Conservation (phyloP, 2,888 invertebrate genomes). For the Epinotia brunnichana region DNA sequence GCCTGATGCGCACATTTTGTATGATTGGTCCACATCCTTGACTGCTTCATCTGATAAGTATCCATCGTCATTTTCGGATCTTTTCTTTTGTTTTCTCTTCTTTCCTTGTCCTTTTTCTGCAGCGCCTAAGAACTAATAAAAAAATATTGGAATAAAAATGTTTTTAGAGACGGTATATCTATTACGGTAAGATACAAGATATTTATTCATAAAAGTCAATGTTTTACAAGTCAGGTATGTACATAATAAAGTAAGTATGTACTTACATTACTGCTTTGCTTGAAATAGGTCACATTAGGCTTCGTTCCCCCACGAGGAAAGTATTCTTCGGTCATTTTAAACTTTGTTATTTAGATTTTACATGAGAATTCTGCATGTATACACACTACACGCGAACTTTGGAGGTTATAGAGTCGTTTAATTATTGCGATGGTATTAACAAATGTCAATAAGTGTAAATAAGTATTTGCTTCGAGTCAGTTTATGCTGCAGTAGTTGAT, state of each 20-base stretch:
- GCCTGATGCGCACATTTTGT: constrained; percentile 68
- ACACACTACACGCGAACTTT: constrained; percentile 53
- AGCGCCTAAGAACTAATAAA: constrained; percentile 69
- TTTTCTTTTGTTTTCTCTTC: constrained; percentile 69
- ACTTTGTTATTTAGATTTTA: constrained; percentile 50
- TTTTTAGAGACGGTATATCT: background rate
- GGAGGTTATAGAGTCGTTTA: constrained; percentile 58
- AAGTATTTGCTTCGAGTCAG: background rate
- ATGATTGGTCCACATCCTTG: constrained; percentile 64
- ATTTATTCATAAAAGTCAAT: no score
- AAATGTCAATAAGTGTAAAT: constrained; percentile 22
- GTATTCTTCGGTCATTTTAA: constrained; percentile 79
- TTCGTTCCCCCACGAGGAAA: constrained; percentile 84
- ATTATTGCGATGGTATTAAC: constrained; percentile 36
- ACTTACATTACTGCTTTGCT: constrained; percentile 75
- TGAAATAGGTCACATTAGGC: constrained; percentile 72
- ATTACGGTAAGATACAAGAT: no score
- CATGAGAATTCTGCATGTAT: constrained; percentile 27
- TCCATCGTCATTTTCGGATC: constrained; percentile 72
- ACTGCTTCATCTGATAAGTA: constrained; percentile 73
- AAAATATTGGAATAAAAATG: background rate
- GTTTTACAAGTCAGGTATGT: no score
- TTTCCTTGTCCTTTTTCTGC: constrained; percentile 73
- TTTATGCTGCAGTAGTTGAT: background rate
- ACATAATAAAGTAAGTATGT: no score